Conservation (phyloP, 2,888 invertebrate species). For the Drosophila nr. medialis region DNA sequence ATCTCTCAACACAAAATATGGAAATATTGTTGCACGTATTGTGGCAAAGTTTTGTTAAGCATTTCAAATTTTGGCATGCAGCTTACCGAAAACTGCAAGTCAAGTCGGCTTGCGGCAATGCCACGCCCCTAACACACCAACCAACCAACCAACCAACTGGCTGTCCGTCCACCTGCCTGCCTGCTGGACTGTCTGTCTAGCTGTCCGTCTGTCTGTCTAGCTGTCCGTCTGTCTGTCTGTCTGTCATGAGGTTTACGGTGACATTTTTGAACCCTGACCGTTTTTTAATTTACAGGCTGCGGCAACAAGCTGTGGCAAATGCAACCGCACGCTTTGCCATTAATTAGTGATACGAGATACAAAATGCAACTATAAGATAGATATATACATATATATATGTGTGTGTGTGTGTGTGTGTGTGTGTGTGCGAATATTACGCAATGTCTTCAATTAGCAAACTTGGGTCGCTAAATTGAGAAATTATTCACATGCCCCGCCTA, state of each 20-base stretch:
- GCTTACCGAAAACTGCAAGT: constrained; percentile 25
- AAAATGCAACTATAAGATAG: constrained; percentile 33
- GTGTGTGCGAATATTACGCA: constrained; percentile 53
- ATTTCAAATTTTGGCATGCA: background rate
- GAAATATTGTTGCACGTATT: background rate
- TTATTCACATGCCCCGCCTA: constrained; percentile 32
- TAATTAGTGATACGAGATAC: constrained; percentile 59
- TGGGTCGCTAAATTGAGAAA: constrained; percentile 58
- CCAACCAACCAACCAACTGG: background rate
- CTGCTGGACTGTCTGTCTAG: background rate
- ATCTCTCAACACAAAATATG: background rate
- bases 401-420: background rate
- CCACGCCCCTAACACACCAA: constrained; percentile 34
- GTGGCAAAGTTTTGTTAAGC: background rate
- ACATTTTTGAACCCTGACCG: constrained; percentile 74
- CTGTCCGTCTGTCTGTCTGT: background rate
- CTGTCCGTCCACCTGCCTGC: constrained; percentile 25
- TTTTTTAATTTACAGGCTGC: constrained; percentile 54
- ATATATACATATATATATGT: background rate
- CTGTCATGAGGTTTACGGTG: constrained; percentile 51
- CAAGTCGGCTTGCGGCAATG: constrained; percentile 31
- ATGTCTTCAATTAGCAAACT: constrained; percentile 55
- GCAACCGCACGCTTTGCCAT: constrained; percentile 57
- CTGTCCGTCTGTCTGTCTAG: constrained; percentile 13
- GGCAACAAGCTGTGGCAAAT: constrained; percentile 17